phyloP scores from a whole-genome alignment of 2,888 invertebrate species.

The Leptinotarsa haldemani region DNA sequence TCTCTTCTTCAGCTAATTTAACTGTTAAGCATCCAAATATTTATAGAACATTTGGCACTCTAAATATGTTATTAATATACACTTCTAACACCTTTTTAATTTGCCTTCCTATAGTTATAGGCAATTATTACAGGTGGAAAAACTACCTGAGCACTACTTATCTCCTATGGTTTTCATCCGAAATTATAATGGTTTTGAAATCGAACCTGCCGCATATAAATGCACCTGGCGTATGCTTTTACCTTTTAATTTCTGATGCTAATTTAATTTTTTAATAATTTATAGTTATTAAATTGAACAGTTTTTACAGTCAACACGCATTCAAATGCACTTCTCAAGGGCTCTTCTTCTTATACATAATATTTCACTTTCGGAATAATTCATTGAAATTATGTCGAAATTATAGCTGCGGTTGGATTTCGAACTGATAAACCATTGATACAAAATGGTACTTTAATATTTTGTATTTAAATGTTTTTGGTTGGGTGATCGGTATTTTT shows the following conservation, averaged over 20 bases:
- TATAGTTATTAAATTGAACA: conserved; percentile 46
- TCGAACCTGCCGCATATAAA: conserved; percentile 46
- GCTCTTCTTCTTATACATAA: conserved; percentile 21
- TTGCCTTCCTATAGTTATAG: conserved; percentile 49
- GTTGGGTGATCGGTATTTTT: conserved; percentile 19
- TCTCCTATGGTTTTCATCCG: conserved; percentile 47
- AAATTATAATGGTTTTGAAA: conserved; percentile 49
- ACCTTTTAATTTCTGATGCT: conserved; percentile 49
- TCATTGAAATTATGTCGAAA: conserved; percentile 28
- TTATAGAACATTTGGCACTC: conserved; percentile 53
- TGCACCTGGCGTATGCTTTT: conserved; percentile 48
- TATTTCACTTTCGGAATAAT: conserved; percentile 40
- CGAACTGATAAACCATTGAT: conserved; percentile 25
- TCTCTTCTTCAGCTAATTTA: conserved; percentile 36
- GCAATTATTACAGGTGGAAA: conserved; percentile 53
- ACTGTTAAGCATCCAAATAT: conserved; percentile 52
- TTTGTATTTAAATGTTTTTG: conserved; percentile 17
- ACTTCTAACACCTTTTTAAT: conserved; percentile 55
- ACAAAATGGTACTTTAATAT: conserved; percentile 25
- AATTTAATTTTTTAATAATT: conserved; percentile 50
- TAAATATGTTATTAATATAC: conserved; percentile 52
- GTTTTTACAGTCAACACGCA: conserved; percentile 46
- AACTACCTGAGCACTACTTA: conserved; percentile 51
- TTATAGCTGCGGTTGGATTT: conserved; percentile 23
- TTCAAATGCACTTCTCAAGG: conserved; percentile 36